Percentiles rank a stretch among this genome's conserved stretches.
These are phyloP conservation scores for Lochmaea capreae DNA, from an alignment of 2,888 invertebrate species.

Conservation along the genomic window DNA sequence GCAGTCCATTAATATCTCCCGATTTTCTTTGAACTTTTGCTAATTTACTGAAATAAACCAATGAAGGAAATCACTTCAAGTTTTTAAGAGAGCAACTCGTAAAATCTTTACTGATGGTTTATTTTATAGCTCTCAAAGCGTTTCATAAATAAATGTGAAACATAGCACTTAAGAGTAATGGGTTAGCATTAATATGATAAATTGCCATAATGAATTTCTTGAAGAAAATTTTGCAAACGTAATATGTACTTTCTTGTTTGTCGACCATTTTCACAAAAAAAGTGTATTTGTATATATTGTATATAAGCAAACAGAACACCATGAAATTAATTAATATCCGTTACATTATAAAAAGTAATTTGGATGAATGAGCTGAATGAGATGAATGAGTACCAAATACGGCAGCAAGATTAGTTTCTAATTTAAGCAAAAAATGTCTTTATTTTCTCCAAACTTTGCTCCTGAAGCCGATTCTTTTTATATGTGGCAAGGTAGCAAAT, in stretches of 20 bases:
- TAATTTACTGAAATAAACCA: not conserved
- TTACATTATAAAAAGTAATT: too few relatives aligned
- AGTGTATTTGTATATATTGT: not conserved
- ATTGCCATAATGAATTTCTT: constrained; percentile 24
- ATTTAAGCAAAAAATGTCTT: too few relatives aligned
- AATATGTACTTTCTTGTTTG: not conserved
- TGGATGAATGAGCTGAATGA: too few relatives aligned
- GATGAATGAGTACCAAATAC: too few relatives aligned
- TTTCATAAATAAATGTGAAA: constrained; percentile 28
- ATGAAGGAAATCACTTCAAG: not conserved
- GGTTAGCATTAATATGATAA: constrained; percentile 31
- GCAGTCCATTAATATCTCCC: not conserved
- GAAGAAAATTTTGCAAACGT: constrained; percentile 5
- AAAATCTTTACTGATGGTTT: constrained; percentile 15
- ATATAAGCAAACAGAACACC: not conserved
- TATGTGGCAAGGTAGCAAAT: too few relatives aligned
- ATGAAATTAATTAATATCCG: too few relatives aligned
- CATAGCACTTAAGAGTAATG: constrained; percentile 24
- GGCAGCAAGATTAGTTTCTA: too few relatives aligned
- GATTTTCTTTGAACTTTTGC: not conserved
- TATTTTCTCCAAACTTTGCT: too few relatives aligned
- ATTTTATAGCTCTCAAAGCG: constrained; percentile 27
- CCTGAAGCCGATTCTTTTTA: too few relatives aligned
- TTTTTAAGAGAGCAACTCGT: not conserved
- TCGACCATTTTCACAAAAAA: not conserved